Base-by-base conservation (phyloP, 2,797 vertebrate species). In the Delichon dasypus region DNA sequence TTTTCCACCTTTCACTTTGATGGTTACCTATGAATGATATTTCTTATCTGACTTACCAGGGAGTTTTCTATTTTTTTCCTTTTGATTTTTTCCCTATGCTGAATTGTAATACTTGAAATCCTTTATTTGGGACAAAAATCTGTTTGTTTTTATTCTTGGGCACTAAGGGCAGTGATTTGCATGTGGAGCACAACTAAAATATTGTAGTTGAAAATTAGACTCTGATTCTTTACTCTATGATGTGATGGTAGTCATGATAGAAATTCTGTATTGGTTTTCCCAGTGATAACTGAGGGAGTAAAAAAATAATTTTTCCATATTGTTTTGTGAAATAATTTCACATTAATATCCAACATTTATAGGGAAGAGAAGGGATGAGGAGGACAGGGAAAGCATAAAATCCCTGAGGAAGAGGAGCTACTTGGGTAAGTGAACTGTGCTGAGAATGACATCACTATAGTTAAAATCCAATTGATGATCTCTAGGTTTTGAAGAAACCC, bases 301-400 rank as follows among this genome's bases (percentile, higher is more conserved):
- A 40, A 50, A 47, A 30, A 3, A 3, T 54, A 0, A n/a, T 58
- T 79, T n/a, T 13, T 85, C 20, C 3, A 1, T 57, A 19, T 50
- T 61, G 72, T 6, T 61, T 32, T 5, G 27, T 15, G 60, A 67
- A 83, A 66, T 29, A 73, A 55, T 61, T 65, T 38, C 19, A 25
- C 3, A 2, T 38, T 71, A 68, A 23, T 78, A 50, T 45, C 17
- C 51, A 65, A 23, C 5, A 77, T 79, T 72, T 79, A 20, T 36
- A 36, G 40, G 20, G 5, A 93, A 40, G 26, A 78, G 27, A 82
- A 53, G 3, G 11, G 26, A 29, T 61, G 20, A 71, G 11, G 2
- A 3, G 4, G 7, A 54, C 6, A 44, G 48, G 54, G 40, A 55
- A 54, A 61, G 13, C 14, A 80, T 19, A 4, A 66, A 76, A 48